phyloP scores from a whole-genome alignment of 2,113 vertebrate genomes.

The Aphyosemion australe region DNA sequence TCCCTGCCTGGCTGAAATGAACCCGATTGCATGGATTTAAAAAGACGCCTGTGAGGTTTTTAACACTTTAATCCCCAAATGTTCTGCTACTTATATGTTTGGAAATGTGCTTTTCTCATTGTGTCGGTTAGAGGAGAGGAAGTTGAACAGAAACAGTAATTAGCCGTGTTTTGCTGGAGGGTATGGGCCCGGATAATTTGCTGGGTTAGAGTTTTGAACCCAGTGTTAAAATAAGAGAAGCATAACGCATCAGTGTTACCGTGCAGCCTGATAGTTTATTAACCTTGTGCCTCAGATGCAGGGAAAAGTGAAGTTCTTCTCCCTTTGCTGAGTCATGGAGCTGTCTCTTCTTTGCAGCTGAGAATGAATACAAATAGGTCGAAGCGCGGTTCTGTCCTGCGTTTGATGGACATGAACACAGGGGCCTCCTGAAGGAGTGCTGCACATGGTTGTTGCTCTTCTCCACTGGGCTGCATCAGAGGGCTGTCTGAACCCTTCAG shows the following conservation, averaged over 20 bases:
- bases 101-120: neutral
- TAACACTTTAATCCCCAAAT: no score
- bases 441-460: constrained; percentile 14
- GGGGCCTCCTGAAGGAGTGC: constrained; percentile 16
- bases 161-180: neutral
- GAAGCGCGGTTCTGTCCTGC: constrained; percentile 17
- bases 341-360: constrained; percentile 55
- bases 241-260: neutral
- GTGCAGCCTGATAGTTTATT: constrained; percentile 26
- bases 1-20: neutral
- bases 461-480: constrained; percentile 15
- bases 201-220: neutral
- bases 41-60: no score
- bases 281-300: constrained; percentile 34
- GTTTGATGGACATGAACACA: constrained; percentile 49
- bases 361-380: constrained; percentile 65
- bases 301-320: constrained; percentile 16
- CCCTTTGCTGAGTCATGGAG: constrained; percentile 69
- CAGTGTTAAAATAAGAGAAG: neutral
- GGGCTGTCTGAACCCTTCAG: constrained; percentile 4
- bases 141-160: no score
- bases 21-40: constrained; percentile 5
- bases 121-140: neutral
- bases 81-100: no score
- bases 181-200: constrained; percentile 17